Evolutionary conservation across 2,888 invertebrate species (phyloP), one percentile per base, ranked within the genome.

Genomic region (Macaria liturata): DNA sequence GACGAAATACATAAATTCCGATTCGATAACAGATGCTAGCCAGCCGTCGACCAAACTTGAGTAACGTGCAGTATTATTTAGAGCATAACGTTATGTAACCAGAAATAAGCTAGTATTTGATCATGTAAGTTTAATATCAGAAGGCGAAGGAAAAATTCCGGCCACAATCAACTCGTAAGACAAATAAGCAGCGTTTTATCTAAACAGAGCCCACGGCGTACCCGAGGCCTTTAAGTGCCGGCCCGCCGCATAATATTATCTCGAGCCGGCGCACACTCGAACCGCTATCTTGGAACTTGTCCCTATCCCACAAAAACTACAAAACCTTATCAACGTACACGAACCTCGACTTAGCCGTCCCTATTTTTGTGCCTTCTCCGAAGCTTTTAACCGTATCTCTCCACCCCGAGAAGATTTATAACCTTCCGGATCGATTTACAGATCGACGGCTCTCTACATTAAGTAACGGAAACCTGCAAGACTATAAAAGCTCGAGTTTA

Each of bases 301-400:
- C 76, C 80, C 81, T 76, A 74, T 78, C 79, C 78, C 80, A 91
- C 84, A 91, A 91, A 91, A 90, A 90, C 85, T 82, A 81, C 83
- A 78, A 80, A 79, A 81, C 78, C 88, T 91, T 91, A 91, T 91
- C 91, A 85, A 72, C 55, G 72, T 79, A 91, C 91, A 91, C 84
- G 88, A 83, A 89, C 87, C 85, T 86, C 81, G 78, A 88, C 90
- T 91, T 91, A 90, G 76, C 72, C 79, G 81, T 80, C 70, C 84
- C 82, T 84, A 88, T 87, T 89, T 89, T 87, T 83, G 86, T 78
- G 76, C 70, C 67, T 77, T 78, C 82, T 72, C 67, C 81, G 83
- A 86, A 81, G 86, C 90, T 91, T 88, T 91, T 87, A 91, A 75
- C 84, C 85, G 80, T 90, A 91, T 90, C 80, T 78, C 81, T 76